phyloP scores from a whole-genome alignment of 2,113 vertebrate species.

The Tetrax tetrax region DNA sequence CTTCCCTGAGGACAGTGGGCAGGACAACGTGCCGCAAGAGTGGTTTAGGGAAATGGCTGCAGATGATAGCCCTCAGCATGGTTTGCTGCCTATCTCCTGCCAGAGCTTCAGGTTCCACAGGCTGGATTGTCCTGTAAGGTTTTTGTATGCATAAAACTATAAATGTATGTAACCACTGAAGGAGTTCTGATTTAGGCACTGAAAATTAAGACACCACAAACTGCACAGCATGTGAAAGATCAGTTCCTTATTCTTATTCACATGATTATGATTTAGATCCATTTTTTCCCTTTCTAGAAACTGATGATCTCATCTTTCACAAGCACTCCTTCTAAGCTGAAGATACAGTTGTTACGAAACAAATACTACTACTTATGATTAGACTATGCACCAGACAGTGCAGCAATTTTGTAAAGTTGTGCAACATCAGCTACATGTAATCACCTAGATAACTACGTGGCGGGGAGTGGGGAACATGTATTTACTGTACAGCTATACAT shows the following conservation, averaged over 20 bases:
- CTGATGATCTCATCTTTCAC: not conserved
- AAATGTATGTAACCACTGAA: not conserved
- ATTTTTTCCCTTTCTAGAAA: not conserved
- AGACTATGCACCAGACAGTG: fast-evolving
- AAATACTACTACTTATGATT: not conserved
- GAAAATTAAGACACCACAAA: not conserved
- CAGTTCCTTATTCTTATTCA: not conserved
- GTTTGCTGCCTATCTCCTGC: not conserved
- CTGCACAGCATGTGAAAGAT: not conserved
- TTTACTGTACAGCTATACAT: not conserved
- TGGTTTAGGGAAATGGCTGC: not conserved
- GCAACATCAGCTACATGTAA: fast-evolving
- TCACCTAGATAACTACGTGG: not conserved
- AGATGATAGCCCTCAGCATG: fast-evolving
- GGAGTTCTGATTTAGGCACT: not conserved
- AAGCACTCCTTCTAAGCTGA: not conserved
- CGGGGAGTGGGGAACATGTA: fast-evolving
- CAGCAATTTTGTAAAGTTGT: not conserved
- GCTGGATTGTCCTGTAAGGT: not conserved
- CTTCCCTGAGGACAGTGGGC: not conserved
- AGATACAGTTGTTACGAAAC: not conserved
- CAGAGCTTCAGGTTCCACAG: not conserved
- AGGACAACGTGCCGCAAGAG: not conserved
- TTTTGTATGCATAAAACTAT: not conserved
- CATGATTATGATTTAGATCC: not conserved